These are phyloP conservation scores for Papilio demoleus DNA, from an alignment of 2,888 invertebrate genomes.

Conservation along the genomic window DNA sequence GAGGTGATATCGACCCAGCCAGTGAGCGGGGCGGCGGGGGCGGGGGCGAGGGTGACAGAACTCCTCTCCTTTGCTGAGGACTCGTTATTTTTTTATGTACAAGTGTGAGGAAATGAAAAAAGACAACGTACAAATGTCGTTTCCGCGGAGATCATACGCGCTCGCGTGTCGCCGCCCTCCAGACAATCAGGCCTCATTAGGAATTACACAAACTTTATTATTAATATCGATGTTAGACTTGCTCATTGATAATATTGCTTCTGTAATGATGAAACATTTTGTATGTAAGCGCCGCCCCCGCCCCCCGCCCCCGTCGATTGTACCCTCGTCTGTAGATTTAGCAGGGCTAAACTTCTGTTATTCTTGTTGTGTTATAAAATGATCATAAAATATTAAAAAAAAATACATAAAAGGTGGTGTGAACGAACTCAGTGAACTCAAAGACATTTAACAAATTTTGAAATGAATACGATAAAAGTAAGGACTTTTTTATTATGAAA, in stretches of 20 bases:
- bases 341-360: constrained; percentile 72
- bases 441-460: constrained; percentile 84
- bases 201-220: neutral
- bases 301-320: constrained; percentile 59
- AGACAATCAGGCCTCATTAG: neutral
- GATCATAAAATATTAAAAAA: constrained; percentile 54
- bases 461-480: constrained; percentile 81
- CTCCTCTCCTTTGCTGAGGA: neutral
- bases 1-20: constrained; percentile 72
- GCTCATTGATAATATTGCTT: no score
- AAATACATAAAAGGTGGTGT: constrained; percentile 68
- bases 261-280: no score
- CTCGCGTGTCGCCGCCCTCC: neutral
- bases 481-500: constrained; percentile 74
- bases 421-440: constrained; percentile 78
- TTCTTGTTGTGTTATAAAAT: constrained; percentile 71
- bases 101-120: constrained; percentile 14
- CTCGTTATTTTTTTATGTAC: neutral
- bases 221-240: neutral
- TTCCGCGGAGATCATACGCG: neutral
- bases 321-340: constrained; percentile 72
- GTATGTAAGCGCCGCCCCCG: neutral
- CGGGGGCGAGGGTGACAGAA: neutral
- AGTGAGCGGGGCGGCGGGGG: constrained; percentile 53
- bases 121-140: constrained; percentile 19